Evolutionary conservation across 2,113 vertebrate genomes (phyloP), one percentile per base, ranked within the genome.

Genomic region (Brachionichthys hirsutus): DNA sequence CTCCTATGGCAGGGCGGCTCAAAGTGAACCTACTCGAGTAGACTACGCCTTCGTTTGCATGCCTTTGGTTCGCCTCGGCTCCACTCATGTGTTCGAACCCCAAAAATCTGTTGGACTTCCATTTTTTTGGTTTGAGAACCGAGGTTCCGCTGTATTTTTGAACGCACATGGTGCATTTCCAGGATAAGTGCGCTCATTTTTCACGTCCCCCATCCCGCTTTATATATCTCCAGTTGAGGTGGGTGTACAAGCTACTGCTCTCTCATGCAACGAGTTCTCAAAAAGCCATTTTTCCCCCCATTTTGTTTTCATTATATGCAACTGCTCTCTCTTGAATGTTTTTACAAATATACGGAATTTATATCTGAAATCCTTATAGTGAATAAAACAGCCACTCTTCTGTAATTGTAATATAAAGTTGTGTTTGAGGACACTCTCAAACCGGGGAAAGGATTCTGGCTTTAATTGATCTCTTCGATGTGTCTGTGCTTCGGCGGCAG

Each of bases 121-220:
- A n/a, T n/a, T n/a, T n/a, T n/a, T n/a, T n/a, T n/a, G n/a, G n/a
- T n/a, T n/a, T n/a, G n/a, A n/a, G n/a, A n/a, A n/a, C n/a, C n/a
- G n/a, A n/a, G n/a, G n/a, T n/a, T n/a, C n/a, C n/a, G n/a, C n/a
- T n/a, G n/a, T n/a, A 85, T 84, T 81, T 86, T 86, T 80, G 83
- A 81, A 74, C 76, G 30, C 54, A 73, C 68, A 67, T 57, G 2
- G 74, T 70, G 66, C 65, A 84, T 83, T 85, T 87, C 78, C 79
- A 78, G 85, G 75, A 82, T 73, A 81, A 67, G 66, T 53, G 65
- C 70, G 46, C 63, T 83, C 51, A 34, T 70, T 74, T 54, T 54
- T 58, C 17, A 18, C 57, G 58, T 69, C 63, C 70, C 61, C 54
- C 67, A 12, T 42, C 53, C 77, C 62, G 50, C 53, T 71, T 76